phyloP scores from a whole-genome alignment of 2,888 invertebrate genomes.

The Tachina grossa region DNA sequence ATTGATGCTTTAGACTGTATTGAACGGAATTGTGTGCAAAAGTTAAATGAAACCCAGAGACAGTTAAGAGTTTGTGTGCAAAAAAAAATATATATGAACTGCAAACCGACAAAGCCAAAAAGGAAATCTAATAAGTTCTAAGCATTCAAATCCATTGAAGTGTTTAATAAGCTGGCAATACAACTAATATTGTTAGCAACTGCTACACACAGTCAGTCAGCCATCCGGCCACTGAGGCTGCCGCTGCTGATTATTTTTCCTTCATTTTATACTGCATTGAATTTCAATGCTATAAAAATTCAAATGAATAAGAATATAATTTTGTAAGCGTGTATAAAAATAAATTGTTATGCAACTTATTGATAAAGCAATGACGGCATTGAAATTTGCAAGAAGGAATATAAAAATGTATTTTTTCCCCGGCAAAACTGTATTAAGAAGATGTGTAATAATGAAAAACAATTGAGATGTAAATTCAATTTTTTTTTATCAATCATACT shows the following conservation, averaged over 20 bases:
- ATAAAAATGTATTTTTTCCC: neutral
- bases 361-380: conserved; percentile 55
- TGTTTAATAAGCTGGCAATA: conserved; percentile 69
- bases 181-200: conserved; percentile 38
- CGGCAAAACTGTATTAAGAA: neutral
- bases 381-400: conserved; percentile 34
- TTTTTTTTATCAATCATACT: conserved; percentile 10
- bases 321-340: conserved; percentile 29
- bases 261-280: conserved; percentile 47
- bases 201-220: conserved; percentile 6
- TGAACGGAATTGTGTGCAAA: conserved; percentile 14
- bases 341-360: conserved; percentile 66
- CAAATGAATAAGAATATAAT: conserved; percentile 30
- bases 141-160: conserved; percentile 68
- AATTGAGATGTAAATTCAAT: conserved; percentile 45
- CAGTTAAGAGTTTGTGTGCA: conserved; percentile 2
- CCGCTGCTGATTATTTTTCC: neutral
- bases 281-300: conserved; percentile 59
- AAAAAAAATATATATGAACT: conserved; percentile 14
- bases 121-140: conserved; percentile 70
- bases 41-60: neutral
- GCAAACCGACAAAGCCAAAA: conserved; percentile 58
- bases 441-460: conserved; percentile 43
- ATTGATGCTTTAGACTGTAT: conserved; percentile 5
- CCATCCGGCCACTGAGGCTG: neutral